Evolutionary conservation across 2,888 invertebrate species (phyloP), one percentile per base, ranked within the genome.

Genomic region (Phlogophora meticulosa): DNA sequence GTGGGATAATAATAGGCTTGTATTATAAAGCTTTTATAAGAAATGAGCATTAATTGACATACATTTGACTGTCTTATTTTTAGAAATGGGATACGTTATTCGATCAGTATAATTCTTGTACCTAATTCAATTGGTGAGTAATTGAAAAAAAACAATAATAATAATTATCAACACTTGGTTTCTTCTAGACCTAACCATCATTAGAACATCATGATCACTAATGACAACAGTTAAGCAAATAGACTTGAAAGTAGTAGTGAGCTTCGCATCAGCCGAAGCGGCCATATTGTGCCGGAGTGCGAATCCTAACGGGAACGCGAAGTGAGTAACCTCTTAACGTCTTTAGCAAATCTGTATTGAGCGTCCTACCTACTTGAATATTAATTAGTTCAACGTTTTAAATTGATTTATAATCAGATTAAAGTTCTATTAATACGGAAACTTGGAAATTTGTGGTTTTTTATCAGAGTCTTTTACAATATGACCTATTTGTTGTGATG

Each of bases 311-410:
- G 79, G 81, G 15, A 65, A 17, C 7, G 2, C 7, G 15, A 51
- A 64, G 81, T 81, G 67, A 81, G 53, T 81, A 70, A 81, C 81
- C 81, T 74, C 62, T 59, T 52, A 51, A 62, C 56, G 63, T 56
- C 65, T 72, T 59, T 28, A 42, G 60, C 58, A 65, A 71, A 75
- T 71, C 60, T 62, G 40, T 65, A 70, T 59, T 36, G 53, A 67
- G 59, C 57, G 55, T 46, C 55, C 24, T 46, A 61, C 45, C 45
- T 59, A 46, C 64, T 70, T 65, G 63, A 73, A 77, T 80, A 73
- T 73, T 66, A 73, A 76, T 73, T 40, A 38, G 20, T 38, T 36
- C 15, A 13, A 22, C 34, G 48, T 7, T 46, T 69, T 58, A 46
- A 57, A 58, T 49, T 32, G n/a, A n/a, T 60, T 53, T 48, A 48